Base-by-base conservation (phyloP, 1,140 invertebrate genomes). In the Tenebrio molitor region DNA sequence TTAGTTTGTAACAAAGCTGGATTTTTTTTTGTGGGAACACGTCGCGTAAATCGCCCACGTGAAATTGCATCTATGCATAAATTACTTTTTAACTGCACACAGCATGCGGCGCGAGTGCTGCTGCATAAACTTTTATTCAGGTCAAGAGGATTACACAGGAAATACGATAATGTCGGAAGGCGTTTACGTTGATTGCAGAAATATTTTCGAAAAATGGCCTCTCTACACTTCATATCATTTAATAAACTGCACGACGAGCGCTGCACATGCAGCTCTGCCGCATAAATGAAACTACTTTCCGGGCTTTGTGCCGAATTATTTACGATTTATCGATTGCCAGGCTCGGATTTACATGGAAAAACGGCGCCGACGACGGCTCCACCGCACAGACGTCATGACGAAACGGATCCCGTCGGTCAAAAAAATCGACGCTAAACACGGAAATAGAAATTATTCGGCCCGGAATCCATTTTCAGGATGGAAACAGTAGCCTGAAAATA, bases 21-120 rank as follows among this genome's bases (percentile, higher is more conserved):
- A 39, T 5, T 33, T 33, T 33, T 5, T 33, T 21, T 23, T 10
- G 15, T 0, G 1, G 19, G n/a, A 50, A 21, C 44, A 50, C 1
- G 19, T n/a, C n/a, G 15, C 21, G 23, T 58, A 58, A 50, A 50
- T 50, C 50, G 25, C 29, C n/a, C n/a, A 58, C 21, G 21, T 2
- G 12, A 58, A 58, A 58, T 29, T 58, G 50, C 50, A 25, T 14
- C 50, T 1, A 25, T 25, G 50, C 50, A 58, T 58, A 58, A 58
- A 66, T 44, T 66, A 66, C 21, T 66, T 66, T 66, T 66, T 66
- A 66, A 66, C 36, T 42, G 34, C 64, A 66, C n/a, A 14, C 14
- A 62, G 19, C 64, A 65, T 21, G 19, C 6, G 19, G 29, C 29
- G 46, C n/a, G n/a, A n/a, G n/a, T n/a, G n/a, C n/a, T n/a, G n/a